Base-by-base conservation (phyloP, 2,797 vertebrate genomes). In the Aratinga solstitialis region DNA sequence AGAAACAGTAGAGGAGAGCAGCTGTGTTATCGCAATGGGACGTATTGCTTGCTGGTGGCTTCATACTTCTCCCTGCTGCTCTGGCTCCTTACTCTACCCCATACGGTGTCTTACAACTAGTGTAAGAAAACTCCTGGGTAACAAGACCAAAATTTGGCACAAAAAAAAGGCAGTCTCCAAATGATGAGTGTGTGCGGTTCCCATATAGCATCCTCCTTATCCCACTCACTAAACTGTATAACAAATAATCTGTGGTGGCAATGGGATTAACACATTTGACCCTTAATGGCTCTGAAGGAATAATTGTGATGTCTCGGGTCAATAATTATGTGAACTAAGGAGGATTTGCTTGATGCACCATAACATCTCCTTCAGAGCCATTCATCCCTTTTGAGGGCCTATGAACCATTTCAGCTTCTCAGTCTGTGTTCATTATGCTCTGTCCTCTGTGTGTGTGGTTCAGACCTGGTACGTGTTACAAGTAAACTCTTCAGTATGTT, bases 241-340 rank as follows among this genome's bases (percentile, higher is more conserved):
- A 94, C 93, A 97, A 84, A 94, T 97, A 92, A 96, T 96, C 89
- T 87, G 92, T 77, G 80, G 68, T 90, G 93, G 93, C 92, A 96
- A 85, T 82, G 83, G 95, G 95, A 96, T 97, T 96, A 97, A 93
- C 73, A 84, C 82, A 74, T 84, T 78, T 96, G 94, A 96, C 90
- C 96, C 90, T 94, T 95, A 92, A 94, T 94, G 96, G 79, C 94
- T 97, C 95, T 81, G 87, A 95, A 96, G 89, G 86, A 87, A 95
- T 91, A 94, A 88, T 87, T 90, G 87, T 87, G 62, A 72, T 75
- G 84, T 96, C 92, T 98, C 40, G 87, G 94, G 91, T 97, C 95
- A 95, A 66, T 94, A 95, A 95, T 84, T 95, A 87, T 93, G 74
- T 85, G 77, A 96, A 72, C 85, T 96, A 89, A 89, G 84, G 82